Percentiles rank a stretch among this genome's conserved stretches.
Evolutionary conservation across 2,888 invertebrate species (phyloP).

Genomic region (Drosophila kuntzei): DNA sequence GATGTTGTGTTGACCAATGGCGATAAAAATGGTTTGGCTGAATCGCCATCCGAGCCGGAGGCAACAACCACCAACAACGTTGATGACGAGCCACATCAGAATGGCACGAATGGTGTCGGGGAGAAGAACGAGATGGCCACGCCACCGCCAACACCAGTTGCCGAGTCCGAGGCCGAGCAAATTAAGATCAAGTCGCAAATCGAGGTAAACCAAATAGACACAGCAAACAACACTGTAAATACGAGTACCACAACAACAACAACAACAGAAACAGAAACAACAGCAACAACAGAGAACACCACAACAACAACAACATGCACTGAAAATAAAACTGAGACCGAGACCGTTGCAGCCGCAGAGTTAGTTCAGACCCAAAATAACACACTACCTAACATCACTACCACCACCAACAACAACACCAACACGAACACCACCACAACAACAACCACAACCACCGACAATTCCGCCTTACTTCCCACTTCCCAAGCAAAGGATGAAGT

Average conservation of each 20-base stretch:
- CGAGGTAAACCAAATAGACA: slow-evolving; percentile 81
- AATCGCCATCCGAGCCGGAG: slow-evolving; percentile 66
- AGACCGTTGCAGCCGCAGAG: slow-evolving; percentile 75
- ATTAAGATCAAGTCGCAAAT: slow-evolving; percentile 81
- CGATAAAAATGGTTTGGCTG: slow-evolving; percentile 80
- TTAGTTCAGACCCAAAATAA: slow-evolving; percentile 77
- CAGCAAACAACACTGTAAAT: slow-evolving; percentile 69
- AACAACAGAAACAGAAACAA: slow-evolving; percentile 56
- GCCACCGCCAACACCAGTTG: slow-evolving; percentile 77
- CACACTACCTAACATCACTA: slow-evolving; percentile 55
- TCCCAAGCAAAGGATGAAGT: slow-evolving; percentile 46
- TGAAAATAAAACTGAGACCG: slow-evolving; percentile 54
- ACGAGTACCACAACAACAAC: slow-evolving; percentile 70
- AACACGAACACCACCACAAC: slow-evolving; percentile 27
- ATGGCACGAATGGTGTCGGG: slow-evolving; percentile 73
- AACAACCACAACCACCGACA: slow-evolving; percentile 28
- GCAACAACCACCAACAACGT: slow-evolving; percentile 44
- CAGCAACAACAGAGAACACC: slow-evolving; percentile 59
- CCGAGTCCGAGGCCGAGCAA: slow-evolving; percentile 70
- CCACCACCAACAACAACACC: slow-evolving; percentile 40
- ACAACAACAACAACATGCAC: slow-evolving; percentile 56
- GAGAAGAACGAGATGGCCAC: slow-evolving; percentile 59
- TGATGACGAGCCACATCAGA: slow-evolving; percentile 69
- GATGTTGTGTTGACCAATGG: slow-evolving; percentile 60
- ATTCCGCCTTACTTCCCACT: slow-evolving; percentile 36